Evolutionary conservation across 2,888 invertebrate species (phyloP), one percentile per base, ranked within the genome.

Genomic region (Melanostoma scalare): DNA sequence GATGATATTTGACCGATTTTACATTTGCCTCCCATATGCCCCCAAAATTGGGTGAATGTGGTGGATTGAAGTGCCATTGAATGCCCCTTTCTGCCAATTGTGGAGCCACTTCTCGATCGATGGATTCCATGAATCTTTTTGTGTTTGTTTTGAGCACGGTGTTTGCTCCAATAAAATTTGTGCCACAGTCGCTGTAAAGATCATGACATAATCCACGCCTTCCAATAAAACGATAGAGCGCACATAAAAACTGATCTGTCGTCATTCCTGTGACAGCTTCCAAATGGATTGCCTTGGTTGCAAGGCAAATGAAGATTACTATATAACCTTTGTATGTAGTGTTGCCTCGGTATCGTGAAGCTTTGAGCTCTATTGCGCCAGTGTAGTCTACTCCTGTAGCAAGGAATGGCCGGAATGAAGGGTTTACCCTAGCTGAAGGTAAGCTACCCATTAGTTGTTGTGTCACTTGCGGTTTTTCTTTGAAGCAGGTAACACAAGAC

Each of bases 201-300:
- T 60, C 67, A 36, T 68, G 58, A 50, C 67, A 75, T 31, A 61
- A 44, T 6, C 76, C 80, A 42, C 81, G 8, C 8, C 40, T 56
- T 50, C 63, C 75, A 20, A 81, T 76, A 31, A 85, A 84, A 10
- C 82, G 50, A 2, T 79, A 52, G 8, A 77, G 63, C 4, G 81
- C 74, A 10, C 35, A 42, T 9, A 74, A 31, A 48, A 77, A 80
- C 35, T 38, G 36, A 31, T 53, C 56, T 20, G 79, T 68, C 9
- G 60, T 30, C 68, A 79, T 44, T 3, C 61, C 69, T 35, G 79
- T 69, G 2, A 80, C 85, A 4, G 80, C 73, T 42, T 80, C 65
- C n/a, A 85, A 52, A 30, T 86, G 78, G 30, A 86, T 73, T 3
- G 85, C 75, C 3, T 77, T 81, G 4, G 74, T 77, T 20, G 81